A percentile compares a stretch with the other conserved stretches of the same genome.
phyloP scores from a whole-genome alignment of 2,797 vertebrate genomes.

The Liasis olivaceus region DNA sequence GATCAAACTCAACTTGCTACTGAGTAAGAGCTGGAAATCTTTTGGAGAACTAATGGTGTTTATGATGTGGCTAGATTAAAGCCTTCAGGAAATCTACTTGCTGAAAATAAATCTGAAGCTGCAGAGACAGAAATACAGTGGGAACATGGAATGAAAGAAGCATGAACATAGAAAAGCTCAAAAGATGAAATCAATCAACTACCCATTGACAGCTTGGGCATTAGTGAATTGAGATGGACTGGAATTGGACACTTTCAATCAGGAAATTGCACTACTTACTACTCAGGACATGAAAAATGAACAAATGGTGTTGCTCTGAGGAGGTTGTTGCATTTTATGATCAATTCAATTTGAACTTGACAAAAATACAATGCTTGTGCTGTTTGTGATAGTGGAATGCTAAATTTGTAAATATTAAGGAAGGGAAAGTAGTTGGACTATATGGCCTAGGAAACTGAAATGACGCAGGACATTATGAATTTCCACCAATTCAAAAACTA shows the following conservation, averaged over 20 bases:
- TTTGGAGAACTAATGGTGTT: too few species aligned
- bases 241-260: background rate
- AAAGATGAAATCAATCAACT: background rate
- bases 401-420: background rate
- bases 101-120: too few species aligned
- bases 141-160: background rate
- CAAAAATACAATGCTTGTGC: background rate
- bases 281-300: background rate
- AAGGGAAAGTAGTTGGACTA: background rate
- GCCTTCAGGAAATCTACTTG: background rate
- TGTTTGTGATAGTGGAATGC: background rate
- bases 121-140: background rate
- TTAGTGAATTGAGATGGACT: background rate
- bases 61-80: background rate
- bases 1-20: background rate
- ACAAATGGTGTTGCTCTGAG: background rate
- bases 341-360: background rate
- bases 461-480: background rate
- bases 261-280: background rate
- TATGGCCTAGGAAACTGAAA: background rate
- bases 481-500: background rate
- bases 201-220: background rate
- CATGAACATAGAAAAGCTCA: background rate
- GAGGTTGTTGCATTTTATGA: background rate
- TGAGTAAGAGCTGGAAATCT: background rate